phyloP scores from a whole-genome alignment of 53 echinoderm and acorn worm species.

The Temnopleurus reevesii region DNA sequence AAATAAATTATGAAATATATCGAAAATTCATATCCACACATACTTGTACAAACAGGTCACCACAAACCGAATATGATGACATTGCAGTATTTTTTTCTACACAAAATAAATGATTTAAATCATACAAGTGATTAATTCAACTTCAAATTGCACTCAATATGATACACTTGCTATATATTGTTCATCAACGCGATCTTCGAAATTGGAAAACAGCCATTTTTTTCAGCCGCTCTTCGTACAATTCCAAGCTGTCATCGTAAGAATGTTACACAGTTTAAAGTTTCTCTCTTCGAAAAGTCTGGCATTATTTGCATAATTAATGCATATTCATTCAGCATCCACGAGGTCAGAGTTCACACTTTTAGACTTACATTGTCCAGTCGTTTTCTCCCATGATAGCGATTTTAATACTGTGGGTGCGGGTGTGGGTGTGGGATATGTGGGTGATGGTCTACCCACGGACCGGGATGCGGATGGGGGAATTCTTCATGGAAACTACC shows the following conservation, averaged over 20 bases:
- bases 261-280: background rate
- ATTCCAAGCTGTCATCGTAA: background rate
- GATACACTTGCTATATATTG: constrained; percentile 12
- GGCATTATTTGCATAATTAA: background rate
- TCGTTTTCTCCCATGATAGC: background rate
- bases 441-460: constrained; percentile 47
- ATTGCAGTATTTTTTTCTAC: background rate
- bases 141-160: constrained; percentile 46
- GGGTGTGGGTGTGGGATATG: constrained; percentile 3
- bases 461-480: constrained; percentile 35
- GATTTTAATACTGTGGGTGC: constrained; percentile 48
- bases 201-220: background rate
- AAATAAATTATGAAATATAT: constrained; percentile 5
- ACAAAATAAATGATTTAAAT: constrained; percentile 15
- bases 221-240: background rate
- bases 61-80: background rate
- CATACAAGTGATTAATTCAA: background rate
- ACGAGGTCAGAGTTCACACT: constrained; percentile 18
- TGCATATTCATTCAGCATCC: constrained; percentile 19
- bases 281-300: background rate
- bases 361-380: background rate
- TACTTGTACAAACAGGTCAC: constrained; percentile 5
- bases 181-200: background rate
- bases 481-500: constrained; percentile 9
- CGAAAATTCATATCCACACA: background rate